Percentiles rank a stretch among this genome's conserved stretches.
These are phyloP conservation scores for Sphaerodactylus townsendi DNA, from an alignment of 2,113 vertebrate genomes.

Conservation along the genomic window DNA sequence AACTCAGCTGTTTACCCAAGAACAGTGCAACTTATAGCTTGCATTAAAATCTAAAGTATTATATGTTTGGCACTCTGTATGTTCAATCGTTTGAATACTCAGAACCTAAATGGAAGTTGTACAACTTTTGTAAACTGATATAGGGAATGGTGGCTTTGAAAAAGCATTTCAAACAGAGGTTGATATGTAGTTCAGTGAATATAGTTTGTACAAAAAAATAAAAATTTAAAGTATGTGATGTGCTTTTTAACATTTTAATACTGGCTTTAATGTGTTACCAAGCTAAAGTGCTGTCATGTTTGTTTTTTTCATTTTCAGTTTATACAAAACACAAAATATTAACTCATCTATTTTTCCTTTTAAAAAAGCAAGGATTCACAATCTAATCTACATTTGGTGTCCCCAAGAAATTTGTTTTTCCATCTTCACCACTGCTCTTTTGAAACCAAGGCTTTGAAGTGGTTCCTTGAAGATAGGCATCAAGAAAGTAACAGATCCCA, in stretches of 20 bases:
- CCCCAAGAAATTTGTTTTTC: constrained; percentile 77
- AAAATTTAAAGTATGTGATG: constrained; percentile 57
- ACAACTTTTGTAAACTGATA: constrained; percentile 47
- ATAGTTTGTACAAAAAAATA: constrained; percentile 50
- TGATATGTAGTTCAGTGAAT: constrained; percentile 49
- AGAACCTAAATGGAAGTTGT: constrained; percentile 34
- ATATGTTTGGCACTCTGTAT: constrained; percentile 41
- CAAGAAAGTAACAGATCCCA: constrained; percentile 97
- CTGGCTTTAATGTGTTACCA: constrained; percentile 61
- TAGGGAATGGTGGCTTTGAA: constrained; percentile 40
- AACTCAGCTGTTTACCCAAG: no score
- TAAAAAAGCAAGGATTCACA: constrained; percentile 11
- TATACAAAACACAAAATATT: constrained; percentile 36
- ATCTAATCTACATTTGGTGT: constrained; percentile 74
- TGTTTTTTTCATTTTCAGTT: constrained; percentile 41
- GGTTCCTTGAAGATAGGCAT: constrained; percentile 78
- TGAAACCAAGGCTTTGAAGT: constrained; percentile 73
- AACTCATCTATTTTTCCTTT: constrained; percentile 36
- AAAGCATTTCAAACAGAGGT: constrained; percentile 53
- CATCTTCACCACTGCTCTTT: constrained; percentile 68
- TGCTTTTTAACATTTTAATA: constrained; percentile 61
- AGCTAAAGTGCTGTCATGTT: constrained; percentile 70
- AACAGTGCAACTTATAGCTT: no score
- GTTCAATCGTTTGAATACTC: constrained; percentile 48
- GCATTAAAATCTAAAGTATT: constrained; percentile 13